Conservation (phyloP, 2,113 vertebrate genomes). For the Trogon melanurus region DNA sequence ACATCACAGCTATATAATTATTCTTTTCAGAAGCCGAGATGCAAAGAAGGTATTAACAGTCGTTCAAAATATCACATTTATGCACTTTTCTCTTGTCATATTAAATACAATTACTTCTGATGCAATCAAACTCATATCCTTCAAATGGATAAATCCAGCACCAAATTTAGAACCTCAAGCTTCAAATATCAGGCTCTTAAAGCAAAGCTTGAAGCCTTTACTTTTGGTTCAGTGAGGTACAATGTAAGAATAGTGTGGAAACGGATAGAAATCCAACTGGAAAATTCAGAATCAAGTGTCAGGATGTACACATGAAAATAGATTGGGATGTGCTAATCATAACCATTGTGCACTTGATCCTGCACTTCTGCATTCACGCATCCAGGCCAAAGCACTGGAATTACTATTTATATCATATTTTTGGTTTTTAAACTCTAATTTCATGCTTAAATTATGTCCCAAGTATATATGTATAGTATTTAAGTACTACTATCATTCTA, state of each 20-base stretch:
- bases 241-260: not conserved
- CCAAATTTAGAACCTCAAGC: slow-evolving; percentile 30
- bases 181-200: not conserved
- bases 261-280: not conserved
- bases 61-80: slow-evolving; percentile 22
- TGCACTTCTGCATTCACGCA: not conserved
- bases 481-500: accelerated
- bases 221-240: not conserved
- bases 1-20: slow-evolving; percentile 5
- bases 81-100: slow-evolving; percentile 40
- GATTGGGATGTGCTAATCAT: not conserved
- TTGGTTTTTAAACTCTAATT: not conserved
- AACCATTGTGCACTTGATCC: not conserved
- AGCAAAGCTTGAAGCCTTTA: slow-evolving; percentile 10
- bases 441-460: not conserved
- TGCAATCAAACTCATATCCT: slow-evolving; percentile 35
- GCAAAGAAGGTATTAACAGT: slow-evolving; percentile 41
- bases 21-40: slow-evolving; percentile 35
- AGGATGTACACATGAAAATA: not conserved
- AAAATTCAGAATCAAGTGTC: not conserved
- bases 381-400: not conserved
- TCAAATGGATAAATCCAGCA: slow-evolving; percentile 40
- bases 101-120: slow-evolving; percentile 62
- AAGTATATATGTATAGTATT: not conserved
- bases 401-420: not conserved